Conservation (phyloP, 1,140 invertebrate species). For the Sesamia nonagrioides region DNA sequence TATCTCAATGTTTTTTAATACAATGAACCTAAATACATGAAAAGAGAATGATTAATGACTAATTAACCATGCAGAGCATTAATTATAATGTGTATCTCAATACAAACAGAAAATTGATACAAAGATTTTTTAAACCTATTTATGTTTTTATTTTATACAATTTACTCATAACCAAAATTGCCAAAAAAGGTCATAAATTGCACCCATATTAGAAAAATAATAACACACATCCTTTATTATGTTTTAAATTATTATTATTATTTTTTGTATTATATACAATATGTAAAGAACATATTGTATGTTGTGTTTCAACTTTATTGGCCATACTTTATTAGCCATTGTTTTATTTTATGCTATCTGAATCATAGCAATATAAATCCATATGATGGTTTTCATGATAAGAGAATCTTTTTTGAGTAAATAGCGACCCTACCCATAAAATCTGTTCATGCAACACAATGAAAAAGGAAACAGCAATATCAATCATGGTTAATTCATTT, state of each 20-base stretch:
- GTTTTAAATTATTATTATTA: too few relatives aligned
- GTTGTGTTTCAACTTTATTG: too few relatives aligned
- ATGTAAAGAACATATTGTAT: too few relatives aligned
- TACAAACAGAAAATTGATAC: neutral
- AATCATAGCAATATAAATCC: neutral
- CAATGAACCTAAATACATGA: neutral
- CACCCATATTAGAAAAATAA: too few relatives aligned
- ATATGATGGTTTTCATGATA: neutral
- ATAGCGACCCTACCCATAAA: neutral
- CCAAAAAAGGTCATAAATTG: too few relatives aligned
- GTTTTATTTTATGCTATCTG: neutral
- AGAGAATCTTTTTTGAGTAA: neutral
- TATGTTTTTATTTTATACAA: too few relatives aligned
- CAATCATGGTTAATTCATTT: neutral
- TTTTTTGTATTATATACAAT: too few relatives aligned
- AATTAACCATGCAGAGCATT: neutral
- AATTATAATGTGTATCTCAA: neutral
- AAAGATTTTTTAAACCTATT: too few relatives aligned
- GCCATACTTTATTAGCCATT: too few relatives aligned
- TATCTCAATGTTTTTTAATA: neutral
- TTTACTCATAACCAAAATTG: too few relatives aligned
- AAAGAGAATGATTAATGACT: neutral
- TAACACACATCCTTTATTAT: too few relatives aligned
- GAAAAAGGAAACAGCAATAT: neutral
- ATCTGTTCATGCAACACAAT: neutral